phyloP scores from a whole-genome alignment of 2,113 vertebrate species.

The Myocastor coypus region DNA sequence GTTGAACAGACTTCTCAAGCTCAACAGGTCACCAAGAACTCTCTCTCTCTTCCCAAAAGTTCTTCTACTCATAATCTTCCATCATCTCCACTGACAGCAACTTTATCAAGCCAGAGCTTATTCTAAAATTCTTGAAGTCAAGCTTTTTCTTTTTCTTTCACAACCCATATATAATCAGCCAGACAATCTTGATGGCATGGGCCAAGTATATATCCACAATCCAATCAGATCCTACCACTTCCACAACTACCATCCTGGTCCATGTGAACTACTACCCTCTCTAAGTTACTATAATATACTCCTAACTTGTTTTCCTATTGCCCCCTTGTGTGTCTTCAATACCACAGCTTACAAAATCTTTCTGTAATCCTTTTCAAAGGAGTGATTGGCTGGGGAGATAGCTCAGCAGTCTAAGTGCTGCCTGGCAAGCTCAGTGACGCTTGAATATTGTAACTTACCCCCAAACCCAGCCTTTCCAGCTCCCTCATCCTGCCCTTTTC shows the following conservation, averaged over 20 bases:
- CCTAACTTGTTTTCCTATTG: too few relatives aligned
- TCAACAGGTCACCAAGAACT: slow-evolving; percentile 11
- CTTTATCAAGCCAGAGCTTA: not conserved
- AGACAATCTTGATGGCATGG: not conserved
- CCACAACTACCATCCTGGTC: too few relatives aligned
- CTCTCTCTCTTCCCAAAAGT: not conserved
- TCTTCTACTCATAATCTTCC: not conserved
- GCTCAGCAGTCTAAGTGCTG: too few relatives aligned
- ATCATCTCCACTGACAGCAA: not conserved
- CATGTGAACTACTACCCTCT: too few relatives aligned
- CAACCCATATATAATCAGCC: not conserved
- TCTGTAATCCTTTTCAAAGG: too few relatives aligned
- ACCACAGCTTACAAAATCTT: too few relatives aligned
- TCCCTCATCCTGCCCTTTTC: not conserved
- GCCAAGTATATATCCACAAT: not conserved
- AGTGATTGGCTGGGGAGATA: too few relatives aligned
- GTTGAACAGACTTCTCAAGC: not conserved
- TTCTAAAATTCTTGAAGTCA: slow-evolving; percentile 6
- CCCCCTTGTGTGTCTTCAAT: too few relatives aligned
- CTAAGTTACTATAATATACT: too few relatives aligned
- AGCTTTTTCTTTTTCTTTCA: slow-evolving; percentile 42
- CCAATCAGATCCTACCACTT: too few relatives aligned
- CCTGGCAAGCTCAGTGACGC: too few relatives aligned
- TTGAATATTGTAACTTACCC: not conserved
- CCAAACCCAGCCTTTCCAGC: not conserved